phyloP scores from a whole-genome alignment of 2,888 invertebrate species.

The Drosophila phalerata region DNA sequence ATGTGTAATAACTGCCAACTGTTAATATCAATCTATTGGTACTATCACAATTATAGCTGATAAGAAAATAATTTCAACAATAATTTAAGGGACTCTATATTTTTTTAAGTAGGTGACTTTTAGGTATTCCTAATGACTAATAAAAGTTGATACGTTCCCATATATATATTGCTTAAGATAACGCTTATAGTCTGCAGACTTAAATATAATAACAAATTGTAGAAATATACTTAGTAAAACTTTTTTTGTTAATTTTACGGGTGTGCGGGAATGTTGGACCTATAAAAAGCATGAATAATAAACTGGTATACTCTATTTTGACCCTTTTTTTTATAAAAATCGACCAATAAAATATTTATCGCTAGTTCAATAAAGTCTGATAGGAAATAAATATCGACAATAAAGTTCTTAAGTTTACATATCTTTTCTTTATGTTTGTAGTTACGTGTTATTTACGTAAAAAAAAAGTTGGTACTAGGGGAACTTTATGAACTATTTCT shows the following conservation, averaged over 20 bases:
- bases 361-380: background rate
- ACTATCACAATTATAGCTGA: background rate
- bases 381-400: background rate
- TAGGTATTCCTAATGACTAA: background rate
- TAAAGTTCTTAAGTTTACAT: conserved; percentile 5
- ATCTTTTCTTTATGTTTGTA: background rate
- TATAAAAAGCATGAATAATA: background rate
- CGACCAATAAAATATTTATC: background rate
- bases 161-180: background rate
- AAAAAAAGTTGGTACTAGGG: background rate
- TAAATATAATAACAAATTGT: background rate
- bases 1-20: background rate
- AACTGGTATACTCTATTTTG: background rate
- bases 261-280: background rate
- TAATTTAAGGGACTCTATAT: background rate
- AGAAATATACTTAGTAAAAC: background rate
- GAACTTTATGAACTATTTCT: background rate
- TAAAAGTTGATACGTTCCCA: background rate
- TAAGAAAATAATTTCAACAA: background rate
- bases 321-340: too few relatives aligned
- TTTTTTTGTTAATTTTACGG: background rate
- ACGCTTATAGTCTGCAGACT: background rate
- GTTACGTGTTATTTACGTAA: conserved; percentile 10
- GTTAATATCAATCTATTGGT: too few relatives aligned
- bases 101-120: background rate